These are phyloP conservation scores for Acanthochromis polyacanthus DNA, from an alignment of 2,113 vertebrate genomes.

Conservation along the genomic window DNA sequence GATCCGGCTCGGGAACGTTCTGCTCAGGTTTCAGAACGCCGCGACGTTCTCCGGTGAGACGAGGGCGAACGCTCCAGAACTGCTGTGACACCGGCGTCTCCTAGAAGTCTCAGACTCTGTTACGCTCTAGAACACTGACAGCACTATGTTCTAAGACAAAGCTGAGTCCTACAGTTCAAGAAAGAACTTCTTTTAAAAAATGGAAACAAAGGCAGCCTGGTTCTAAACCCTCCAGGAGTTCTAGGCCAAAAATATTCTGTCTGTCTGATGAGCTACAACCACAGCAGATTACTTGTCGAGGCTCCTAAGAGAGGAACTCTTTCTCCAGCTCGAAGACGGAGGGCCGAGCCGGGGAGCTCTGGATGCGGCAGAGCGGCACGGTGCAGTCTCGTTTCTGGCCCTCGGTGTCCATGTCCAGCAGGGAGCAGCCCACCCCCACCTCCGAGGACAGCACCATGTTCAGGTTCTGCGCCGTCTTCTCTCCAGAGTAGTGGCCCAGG, in stretches of 20 bases:
- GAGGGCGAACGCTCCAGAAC: constrained; percentile 19
- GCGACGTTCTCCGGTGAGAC: constrained; percentile 4
- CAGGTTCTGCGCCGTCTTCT: constrained; percentile 68
- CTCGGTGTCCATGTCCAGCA: constrained; percentile 90
- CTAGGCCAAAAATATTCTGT: constrained; percentile 27
- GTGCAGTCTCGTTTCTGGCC: constrained; percentile 92
- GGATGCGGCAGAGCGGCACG: constrained; percentile 90
- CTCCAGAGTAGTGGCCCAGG: constrained; percentile 80
- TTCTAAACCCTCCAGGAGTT: constrained; percentile 60
- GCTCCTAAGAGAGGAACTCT: constrained; percentile 89
- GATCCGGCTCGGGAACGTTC: constrained; percentile 41
- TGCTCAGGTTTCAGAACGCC: constrained; percentile 20
- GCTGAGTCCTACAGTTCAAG: constrained; percentile 27
- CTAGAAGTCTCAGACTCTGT: constrained; percentile 21
- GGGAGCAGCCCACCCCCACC: constrained; percentile 84
- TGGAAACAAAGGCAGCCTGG: constrained; percentile 47
- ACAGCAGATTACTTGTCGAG: constrained; percentile 8
- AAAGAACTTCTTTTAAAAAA: constrained; percentile 18
- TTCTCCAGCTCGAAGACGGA: constrained; percentile 91
- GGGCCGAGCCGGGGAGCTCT: constrained; percentile 82
- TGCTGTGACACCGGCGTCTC: constrained; percentile 5
- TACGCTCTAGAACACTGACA: constrained; percentile 32
- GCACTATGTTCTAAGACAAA: constrained; percentile 39
- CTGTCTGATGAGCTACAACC: constrained; percentile 10
- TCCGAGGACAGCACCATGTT: constrained; percentile 73